A percentile compares a stretch with the other conserved stretches of the same genome.
These are phyloP conservation scores for Tipula vernalis DNA, from an alignment of 2,888 invertebrate genomes.

Conservation along the genomic window DNA sequence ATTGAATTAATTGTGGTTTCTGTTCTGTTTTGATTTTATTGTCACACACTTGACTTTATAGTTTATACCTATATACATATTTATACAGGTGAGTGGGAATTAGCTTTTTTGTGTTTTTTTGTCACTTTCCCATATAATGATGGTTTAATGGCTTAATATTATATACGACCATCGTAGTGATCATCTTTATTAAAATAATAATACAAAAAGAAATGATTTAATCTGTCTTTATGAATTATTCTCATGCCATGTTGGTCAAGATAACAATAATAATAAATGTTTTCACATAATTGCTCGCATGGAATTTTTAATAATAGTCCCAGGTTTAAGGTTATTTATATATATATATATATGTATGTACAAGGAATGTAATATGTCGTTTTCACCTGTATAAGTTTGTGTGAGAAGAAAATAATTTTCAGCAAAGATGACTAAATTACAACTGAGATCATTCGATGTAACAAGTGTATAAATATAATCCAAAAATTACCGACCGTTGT, in stretches of 20 bases:
- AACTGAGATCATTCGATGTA: too few species aligned
- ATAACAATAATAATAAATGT: neutral
- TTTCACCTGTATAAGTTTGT: too few species aligned
- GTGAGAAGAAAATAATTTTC: too few species aligned
- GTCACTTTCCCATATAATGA: neutral
- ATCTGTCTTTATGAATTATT: neutral
- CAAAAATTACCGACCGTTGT: too few species aligned
- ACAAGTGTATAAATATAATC: too few species aligned
- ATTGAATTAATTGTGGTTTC: neutral
- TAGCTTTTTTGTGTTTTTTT: neutral
- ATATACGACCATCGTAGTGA: neutral
- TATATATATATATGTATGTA: neutral
- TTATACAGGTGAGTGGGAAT: neutral
- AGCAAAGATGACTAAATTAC: too few species aligned
- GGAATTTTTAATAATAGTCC: neutral
- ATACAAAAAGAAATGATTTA: neutral
- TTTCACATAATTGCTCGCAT: neutral
- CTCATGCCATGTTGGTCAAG: neutral
- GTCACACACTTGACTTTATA: neutral
- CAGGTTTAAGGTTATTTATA: neutral
- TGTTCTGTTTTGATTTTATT: neutral
- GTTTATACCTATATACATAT: neutral
- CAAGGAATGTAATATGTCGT: too few species aligned
- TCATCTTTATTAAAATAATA: neutral
- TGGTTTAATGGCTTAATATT: neutral